Percentiles rank a stretch among this genome's conserved stretches.
These are phyloP conservation scores for Pedionomus torquatus DNA, from an alignment of 2,113 vertebrate genomes.

Conservation along the genomic window DNA sequence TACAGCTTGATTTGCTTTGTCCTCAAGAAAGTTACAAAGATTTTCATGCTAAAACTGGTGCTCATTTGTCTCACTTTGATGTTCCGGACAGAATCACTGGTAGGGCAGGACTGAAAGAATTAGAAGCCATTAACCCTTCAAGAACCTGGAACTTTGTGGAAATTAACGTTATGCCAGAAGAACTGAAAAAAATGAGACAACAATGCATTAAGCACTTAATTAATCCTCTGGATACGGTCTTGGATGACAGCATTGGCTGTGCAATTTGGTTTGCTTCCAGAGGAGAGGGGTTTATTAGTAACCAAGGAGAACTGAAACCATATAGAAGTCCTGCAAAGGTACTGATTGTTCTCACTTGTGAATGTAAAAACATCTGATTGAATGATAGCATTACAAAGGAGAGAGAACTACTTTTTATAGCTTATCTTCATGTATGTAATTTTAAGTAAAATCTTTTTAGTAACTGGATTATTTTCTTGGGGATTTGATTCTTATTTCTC, in stretches of 20 bases:
- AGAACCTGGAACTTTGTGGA: constrained; percentile 95
- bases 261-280: constrained; percentile 96
- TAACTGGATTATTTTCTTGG: neutral
- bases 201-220: constrained; percentile 82
- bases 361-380: neutral
- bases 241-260: constrained; percentile 97
- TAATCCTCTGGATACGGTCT: constrained; percentile 87
- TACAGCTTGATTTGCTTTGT: neutral
- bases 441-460: neutral
- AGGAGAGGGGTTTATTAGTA: constrained; percentile 79
- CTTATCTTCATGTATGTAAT: neutral
- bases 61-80: constrained; percentile 54
- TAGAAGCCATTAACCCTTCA: constrained; percentile 78
- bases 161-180: constrained; percentile 86
- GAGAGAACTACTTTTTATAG: too few relatives aligned
- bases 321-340: constrained; percentile 90
- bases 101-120: constrained; percentile 84
- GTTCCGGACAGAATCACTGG: constrained; percentile 92
- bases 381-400: neutral
- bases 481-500: neutral
- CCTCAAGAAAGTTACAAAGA: neutral
- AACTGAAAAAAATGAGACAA: constrained; percentile 82
- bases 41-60: neutral
- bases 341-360: neutral
- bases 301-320: constrained; percentile 43